Conservation (phyloP, 2,113 vertebrate species). For the Caracal caracal region DNA sequence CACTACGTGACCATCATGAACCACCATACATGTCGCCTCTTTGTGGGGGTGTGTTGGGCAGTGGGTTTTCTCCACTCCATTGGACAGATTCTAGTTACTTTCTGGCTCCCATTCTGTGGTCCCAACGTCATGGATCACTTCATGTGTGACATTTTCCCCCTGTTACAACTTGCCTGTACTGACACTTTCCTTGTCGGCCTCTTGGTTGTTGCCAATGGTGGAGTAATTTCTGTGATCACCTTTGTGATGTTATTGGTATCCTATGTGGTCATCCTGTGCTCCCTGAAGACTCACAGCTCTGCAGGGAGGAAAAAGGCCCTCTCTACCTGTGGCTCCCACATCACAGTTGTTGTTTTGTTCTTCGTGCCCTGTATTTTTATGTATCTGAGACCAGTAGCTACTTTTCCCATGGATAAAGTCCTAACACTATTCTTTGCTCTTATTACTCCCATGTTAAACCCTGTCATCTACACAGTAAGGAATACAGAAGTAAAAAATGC, state of each 20-base stretch:
- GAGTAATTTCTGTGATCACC: not conserved
- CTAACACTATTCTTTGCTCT: not conserved
- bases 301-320: not conserved
- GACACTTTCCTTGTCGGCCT: not conserved
- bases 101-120: constrained; percentile 57
- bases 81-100: constrained; percentile 5
- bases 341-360: not conserved
- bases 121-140: constrained; percentile 34
- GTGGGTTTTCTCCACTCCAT: constrained; percentile 37
- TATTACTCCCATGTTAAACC: constrained; percentile 16
- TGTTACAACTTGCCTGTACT: not conserved
- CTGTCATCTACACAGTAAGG: constrained; percentile 36
- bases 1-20: constrained; percentile 54
- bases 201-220: constrained; percentile 12
- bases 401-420: not conserved
- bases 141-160: constrained; percentile 19
- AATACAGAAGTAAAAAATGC: constrained; percentile 42
- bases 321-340: not conserved
- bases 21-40: not conserved
- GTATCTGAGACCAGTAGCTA: not conserved
- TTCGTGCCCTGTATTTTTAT: constrained; percentile 11
- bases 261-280: not conserved
- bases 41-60: constrained; percentile 33
- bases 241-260: not conserved
- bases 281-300: not conserved